Evolutionary conservation across 1,140 invertebrate genomes (phyloP).

Genomic region (Sitobion miscanthi): DNA sequence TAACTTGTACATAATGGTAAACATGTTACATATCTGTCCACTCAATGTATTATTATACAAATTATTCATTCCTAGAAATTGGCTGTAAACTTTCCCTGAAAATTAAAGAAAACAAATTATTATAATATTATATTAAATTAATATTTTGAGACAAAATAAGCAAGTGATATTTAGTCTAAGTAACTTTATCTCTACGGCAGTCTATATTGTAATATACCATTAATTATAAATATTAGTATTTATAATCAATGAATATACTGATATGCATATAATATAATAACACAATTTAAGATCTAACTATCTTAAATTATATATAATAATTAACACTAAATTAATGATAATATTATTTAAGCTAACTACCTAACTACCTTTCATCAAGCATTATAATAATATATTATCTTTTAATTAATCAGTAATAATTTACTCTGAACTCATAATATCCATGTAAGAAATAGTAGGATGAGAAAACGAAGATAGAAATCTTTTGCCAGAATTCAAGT

Average conservation of each 20-base stretch:
- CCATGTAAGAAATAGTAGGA: constrained; percentile 33
- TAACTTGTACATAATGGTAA: background rate
- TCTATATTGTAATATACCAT: too few species aligned
- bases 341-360: background rate
- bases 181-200: background rate
- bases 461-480: constrained; percentile 9
- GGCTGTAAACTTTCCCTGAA: background rate
- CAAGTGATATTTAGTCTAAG: background rate
- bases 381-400: background rate
- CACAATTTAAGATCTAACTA: too few species aligned
- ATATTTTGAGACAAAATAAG: background rate
- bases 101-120: background rate
- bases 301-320: background rate
- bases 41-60: background rate
- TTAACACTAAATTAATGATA: background rate
- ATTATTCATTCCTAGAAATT: constrained; percentile 9
- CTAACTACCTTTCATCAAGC: background rate
- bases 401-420: background rate
- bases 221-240: too few species aligned
- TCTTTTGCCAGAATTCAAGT: background rate
- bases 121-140: background rate
- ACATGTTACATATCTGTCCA: background rate
- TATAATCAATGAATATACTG: too few species aligned
- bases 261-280: too few species aligned
- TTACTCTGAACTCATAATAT: constrained; percentile 36